Percentiles rank a stretch among this genome's conserved stretches.
phyloP scores from a whole-genome alignment of 2,113 vertebrate species.

The Leptobrachium leishanense region DNA sequence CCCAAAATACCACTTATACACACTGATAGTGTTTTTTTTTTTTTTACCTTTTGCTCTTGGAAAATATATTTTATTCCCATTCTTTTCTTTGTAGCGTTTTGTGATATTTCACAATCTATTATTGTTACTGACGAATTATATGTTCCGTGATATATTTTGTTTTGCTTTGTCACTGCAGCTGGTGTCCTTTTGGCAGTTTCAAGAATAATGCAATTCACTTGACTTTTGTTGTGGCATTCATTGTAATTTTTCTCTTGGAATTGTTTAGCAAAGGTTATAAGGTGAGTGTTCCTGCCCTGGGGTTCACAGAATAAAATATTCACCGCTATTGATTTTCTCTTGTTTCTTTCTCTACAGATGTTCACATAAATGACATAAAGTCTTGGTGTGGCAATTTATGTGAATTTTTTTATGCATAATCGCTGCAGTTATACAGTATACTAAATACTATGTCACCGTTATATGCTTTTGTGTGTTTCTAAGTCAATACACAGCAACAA shows the following conservation, averaged over 20 bases:
- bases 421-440: no score
- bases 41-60: no score
- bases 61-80: no score
- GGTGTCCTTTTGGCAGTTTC: background rate
- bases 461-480: no score
- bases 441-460: no score
- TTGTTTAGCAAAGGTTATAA: constrained; percentile 17
- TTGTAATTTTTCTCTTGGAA: constrained; percentile 20
- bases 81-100: background rate
- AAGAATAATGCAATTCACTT: constrained; percentile 7
- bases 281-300: constrained; percentile 7
- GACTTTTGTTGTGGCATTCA: constrained; percentile 12
- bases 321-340: background rate
- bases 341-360: no score
- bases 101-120: background rate
- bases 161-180: background rate
- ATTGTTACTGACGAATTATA: background rate
- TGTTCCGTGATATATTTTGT: background rate
- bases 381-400: background rate
- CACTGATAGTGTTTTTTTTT: no score
- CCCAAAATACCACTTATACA: no score
- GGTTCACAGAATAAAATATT: constrained; percentile 15
- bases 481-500: no score
- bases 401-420: background rate
- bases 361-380: background rate